These are phyloP conservation scores for Proctacanthus coquilletti DNA, from an alignment of 1,140 invertebrate species.

Conservation along the genomic window DNA sequence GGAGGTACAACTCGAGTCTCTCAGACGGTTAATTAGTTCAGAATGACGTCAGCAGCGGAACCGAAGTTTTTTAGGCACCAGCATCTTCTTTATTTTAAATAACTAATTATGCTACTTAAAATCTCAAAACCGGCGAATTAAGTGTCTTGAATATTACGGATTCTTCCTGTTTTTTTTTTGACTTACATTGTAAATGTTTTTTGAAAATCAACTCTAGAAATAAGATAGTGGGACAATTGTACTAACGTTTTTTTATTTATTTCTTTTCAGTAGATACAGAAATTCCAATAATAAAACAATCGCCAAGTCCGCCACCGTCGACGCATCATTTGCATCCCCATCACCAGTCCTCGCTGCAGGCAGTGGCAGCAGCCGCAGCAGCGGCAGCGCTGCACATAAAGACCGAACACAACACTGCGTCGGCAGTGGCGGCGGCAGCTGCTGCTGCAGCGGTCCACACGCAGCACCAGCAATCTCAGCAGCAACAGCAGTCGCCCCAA, in stretches of 20 bases:
- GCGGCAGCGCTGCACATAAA: constrained; percentile 21
- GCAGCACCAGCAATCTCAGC: constrained; percentile 11
- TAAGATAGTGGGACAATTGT: not conserved
- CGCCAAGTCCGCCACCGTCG: constrained; percentile 26
- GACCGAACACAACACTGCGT: constrained; percentile 19
- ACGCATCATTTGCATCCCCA: constrained; percentile 16
- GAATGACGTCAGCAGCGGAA: no score
- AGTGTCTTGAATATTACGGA: no score
- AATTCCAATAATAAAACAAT: constrained; percentile 32
- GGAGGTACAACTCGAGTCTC: no score
- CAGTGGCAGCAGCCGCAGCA: constrained; percentile 13
- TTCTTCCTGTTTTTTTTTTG: no score
- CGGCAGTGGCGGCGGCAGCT: constrained; percentile 18
- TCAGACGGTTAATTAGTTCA: no score
- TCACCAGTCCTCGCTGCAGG: constrained; percentile 15
- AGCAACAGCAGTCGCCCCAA: constrained; percentile 9
- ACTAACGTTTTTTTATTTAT: constrained; percentile 2
- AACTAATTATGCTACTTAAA: no score
- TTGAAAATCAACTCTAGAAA: no score
- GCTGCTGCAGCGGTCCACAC: constrained; percentile 17
- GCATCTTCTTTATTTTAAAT: no score
- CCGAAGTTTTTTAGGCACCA: no score
- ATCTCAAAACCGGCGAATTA: no score
- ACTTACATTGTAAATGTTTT: no score
- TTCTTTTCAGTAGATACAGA: constrained; percentile 21